Evolutionary conservation across 2,888 invertebrate species (phyloP), one percentile per base, ranked within the genome.

Genomic region (Pomacea canaliculata): DNA sequence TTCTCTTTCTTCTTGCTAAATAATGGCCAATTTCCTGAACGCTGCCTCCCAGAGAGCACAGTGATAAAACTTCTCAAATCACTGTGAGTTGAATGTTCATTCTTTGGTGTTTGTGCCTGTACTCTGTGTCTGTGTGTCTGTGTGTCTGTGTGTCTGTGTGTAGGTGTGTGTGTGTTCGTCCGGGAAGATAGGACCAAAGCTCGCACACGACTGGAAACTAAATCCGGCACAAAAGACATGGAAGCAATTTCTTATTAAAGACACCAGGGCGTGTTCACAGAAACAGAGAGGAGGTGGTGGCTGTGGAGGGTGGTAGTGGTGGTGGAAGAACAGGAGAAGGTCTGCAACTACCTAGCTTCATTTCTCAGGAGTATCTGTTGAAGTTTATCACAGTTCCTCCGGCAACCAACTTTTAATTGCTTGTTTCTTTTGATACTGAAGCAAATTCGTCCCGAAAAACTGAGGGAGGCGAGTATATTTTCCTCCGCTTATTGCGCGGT

Each of bases 401-500:
- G 37, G 65, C 63, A 65, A 73, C 73, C 66, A n/a, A 49, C 56
- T 73, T 73, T 73, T 73, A 73, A 73, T 73, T 73, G 73, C 73
- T 73, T 73, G 73, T 73, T 73, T 73, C 73, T 73, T 71, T 51
- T 73, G 71, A 71, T 71, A 71, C 62, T 56, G 60, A 72, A 49
- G 72, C 72, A 72, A 72, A 37, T 63, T 51, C 19, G 27, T 65
- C 9, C 66, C 5, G 49, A 46, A 56, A 46, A 27, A 27, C 16
- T 9, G 23, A 49, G 60, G 27, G 59, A 70, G 46, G 8, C 56
- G 59, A n/a, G 70, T 59, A 59, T 70, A 70, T 70, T 70, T 70
- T 70, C 56, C 59, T 70, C 19, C 23, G 7, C 27, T 27, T 23
- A 46, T 68, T 68, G 27, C n/a, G 23, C 27, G 12, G 51, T 69